Conservation (phyloP, 2,888 invertebrate genomes). For the Portevinia maculata region DNA sequence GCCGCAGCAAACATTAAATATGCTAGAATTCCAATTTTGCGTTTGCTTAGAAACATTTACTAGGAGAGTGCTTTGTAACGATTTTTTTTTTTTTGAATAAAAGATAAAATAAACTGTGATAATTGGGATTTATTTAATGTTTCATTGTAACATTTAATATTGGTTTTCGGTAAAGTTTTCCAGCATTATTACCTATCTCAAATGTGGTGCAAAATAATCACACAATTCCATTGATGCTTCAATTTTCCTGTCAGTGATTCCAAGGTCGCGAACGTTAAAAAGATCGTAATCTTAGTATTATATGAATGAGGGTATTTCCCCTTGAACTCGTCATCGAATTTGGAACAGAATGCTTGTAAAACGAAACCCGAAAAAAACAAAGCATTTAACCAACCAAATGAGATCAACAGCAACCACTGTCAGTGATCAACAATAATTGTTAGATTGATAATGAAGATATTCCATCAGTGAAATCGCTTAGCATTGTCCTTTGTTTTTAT, state of each 20-base stretch:
- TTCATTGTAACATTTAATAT: not conserved
- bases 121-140: conserved; percentile 17
- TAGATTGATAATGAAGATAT: conserved; percentile 45
- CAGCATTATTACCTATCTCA: not conserved
- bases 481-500: conserved; percentile 13
- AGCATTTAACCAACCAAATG: conserved; percentile 41
- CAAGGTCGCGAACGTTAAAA: conserved; percentile 42
- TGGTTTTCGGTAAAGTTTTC: not conserved
- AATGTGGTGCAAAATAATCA: not conserved
- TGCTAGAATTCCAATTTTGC: not conserved
- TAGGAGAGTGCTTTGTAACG: conserved; percentile 18
- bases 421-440: conserved; percentile 35
- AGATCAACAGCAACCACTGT: conserved; percentile 21
- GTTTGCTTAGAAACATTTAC: not conserved
- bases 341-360: not conserved
- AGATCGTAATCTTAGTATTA: conserved; percentile 33
- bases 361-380: conserved; percentile 15
- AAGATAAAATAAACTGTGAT: conserved; percentile 21
- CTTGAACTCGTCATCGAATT: conserved; percentile 52
- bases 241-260: conserved; percentile 22
- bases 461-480: conserved; percentile 41
- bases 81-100: conserved; percentile 9
- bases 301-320: conserved; percentile 50
- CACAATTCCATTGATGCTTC: conserved; percentile 9
- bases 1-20: conserved; percentile 77